Evolutionary conservation across 2,888 invertebrate species (phyloP).

Genomic region (Erynnis tages): DNA sequence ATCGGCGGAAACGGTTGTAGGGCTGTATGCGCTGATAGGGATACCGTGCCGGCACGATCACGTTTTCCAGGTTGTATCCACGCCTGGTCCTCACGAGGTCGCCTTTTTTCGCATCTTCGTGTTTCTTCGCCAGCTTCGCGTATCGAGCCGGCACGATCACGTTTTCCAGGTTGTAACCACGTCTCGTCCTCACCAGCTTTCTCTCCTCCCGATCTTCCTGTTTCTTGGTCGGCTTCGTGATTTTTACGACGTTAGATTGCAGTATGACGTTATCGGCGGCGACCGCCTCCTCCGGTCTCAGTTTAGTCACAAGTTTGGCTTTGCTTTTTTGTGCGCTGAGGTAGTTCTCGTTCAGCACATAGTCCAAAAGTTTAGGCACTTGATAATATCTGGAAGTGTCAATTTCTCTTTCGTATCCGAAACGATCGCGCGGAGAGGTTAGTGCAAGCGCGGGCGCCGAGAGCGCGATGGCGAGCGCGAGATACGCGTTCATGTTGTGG

Average conservation of each 20-base stretch:
- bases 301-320: constrained; percentile 67
- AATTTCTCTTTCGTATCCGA: constrained; percentile 72
- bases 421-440: constrained; percentile 51
- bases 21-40: constrained; percentile 70
- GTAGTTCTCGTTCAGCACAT: constrained; percentile 58
- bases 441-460: constrained; percentile 52
- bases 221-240: constrained; percentile 59
- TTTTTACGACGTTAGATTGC: constrained; percentile 68
- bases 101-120: constrained; percentile 43
- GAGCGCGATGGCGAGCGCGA: constrained; percentile 65
- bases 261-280: constrained; percentile 69
- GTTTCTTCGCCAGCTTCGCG: constrained; percentile 50
- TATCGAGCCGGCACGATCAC: constrained; percentile 75
- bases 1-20: constrained; percentile 70
- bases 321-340: constrained; percentile 61
- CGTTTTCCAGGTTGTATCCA: constrained; percentile 76
- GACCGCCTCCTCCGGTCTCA: constrained; percentile 60
- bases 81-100: constrained; percentile 64
- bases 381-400: constrained; percentile 59
- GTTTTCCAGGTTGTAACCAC: constrained; percentile 76
- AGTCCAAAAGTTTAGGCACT: constrained; percentile 60
- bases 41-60: constrained; percentile 73
- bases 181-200: constrained; percentile 60
- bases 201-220: constrained; percentile 45
- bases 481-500: constrained; percentile 75